These are phyloP conservation scores for Onychomys arenicola DNA, from an alignment of 2,797 vertebrate genomes.

Conservation along the genomic window DNA sequence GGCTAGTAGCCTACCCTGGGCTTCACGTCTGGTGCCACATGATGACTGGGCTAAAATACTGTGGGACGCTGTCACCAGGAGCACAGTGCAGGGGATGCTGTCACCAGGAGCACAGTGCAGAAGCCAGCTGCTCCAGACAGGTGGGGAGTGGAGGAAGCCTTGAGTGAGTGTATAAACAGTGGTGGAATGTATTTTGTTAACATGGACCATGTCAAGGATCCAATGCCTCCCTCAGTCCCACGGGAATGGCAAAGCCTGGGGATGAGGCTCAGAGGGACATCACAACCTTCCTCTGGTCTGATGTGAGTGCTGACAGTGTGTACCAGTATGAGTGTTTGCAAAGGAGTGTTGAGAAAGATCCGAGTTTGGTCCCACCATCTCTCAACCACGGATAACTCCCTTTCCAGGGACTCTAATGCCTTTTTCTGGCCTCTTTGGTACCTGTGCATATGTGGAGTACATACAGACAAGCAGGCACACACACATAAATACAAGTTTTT, in stretches of 20 bases:
- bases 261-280: neutral
- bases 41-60: neutral
- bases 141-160: neutral
- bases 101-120: neutral
- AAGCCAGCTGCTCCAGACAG: neutral
- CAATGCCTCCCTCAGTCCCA: neutral
- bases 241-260: neutral
- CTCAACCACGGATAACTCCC: neutral
- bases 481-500: neutral
- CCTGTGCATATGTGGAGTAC: neutral
- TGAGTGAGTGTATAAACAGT: neutral
- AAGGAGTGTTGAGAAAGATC: neutral
- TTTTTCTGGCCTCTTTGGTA: neutral
- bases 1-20: neutral
- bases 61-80: neutral
- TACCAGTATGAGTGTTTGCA: neutral
- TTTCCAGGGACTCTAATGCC: neutral
- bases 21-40: neutral
- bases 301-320: neutral
- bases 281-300: neutral
- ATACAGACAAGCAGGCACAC: neutral
- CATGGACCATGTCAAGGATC: neutral
- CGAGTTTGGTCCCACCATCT: neutral
- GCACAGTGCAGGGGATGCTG: no score
- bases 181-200: neutral